A percentile compares a stretch with the other conserved stretches of the same genome.
phyloP scores from a whole-genome alignment of 2,888 invertebrate species.

The Ecdyonurus torrentis region DNA sequence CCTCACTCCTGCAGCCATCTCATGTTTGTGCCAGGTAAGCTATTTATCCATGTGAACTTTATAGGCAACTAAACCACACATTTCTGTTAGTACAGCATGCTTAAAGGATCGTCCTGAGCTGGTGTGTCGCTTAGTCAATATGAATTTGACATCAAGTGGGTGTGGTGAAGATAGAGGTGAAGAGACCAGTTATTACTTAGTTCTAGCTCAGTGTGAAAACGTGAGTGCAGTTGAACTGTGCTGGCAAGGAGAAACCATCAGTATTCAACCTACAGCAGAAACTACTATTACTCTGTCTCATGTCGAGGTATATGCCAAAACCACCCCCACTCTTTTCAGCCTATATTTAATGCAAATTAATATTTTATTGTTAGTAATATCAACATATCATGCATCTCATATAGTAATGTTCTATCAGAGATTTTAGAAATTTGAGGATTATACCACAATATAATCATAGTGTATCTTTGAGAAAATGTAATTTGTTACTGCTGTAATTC shows the following conservation, averaged over 20 bases:
- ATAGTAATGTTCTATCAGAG: no score
- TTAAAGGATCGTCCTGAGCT: neutral
- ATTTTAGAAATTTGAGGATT: no score
- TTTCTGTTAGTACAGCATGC: no score
- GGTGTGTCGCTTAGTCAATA: neutral
- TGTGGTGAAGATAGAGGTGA: neutral
- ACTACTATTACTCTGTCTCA: conserved; percentile 28
- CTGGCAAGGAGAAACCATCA: conserved; percentile 24
- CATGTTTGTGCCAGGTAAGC: conserved; percentile 26
- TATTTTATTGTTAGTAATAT: no score
- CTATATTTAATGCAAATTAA: no score
- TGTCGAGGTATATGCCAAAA: conserved; percentile 22
- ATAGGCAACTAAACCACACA: no score
- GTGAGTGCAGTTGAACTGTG: neutral
- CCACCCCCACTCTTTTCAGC: neutral
- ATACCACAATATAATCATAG: no score
- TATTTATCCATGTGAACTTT: no score
- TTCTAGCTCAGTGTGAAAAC: neutral
- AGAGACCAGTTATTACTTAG: neutral
- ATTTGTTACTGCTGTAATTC: no score
- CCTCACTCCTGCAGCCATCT: conserved; percentile 24
- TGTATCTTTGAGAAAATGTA: no score
- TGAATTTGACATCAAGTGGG: neutral
- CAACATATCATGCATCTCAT: no score
- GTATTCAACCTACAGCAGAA: conserved; percentile 28